phyloP scores from a whole-genome alignment of 2,888 invertebrate species.

The Aphelenchoides bicaudatus region DNA sequence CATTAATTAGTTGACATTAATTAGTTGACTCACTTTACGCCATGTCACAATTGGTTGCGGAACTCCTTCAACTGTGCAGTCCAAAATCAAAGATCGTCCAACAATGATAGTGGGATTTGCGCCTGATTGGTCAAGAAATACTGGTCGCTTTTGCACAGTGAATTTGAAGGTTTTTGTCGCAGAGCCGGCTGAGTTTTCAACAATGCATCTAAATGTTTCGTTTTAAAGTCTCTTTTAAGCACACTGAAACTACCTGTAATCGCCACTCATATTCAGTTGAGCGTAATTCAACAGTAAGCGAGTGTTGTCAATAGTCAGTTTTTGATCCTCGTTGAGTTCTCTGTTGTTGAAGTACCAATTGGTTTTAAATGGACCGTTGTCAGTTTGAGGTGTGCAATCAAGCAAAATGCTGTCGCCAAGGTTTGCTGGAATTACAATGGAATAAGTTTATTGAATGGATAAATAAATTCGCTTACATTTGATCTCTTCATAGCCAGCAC shows the following conservation, averaged over 20 bases:
- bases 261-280: constrained; percentile 65
- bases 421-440: too few species aligned
- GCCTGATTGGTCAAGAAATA: constrained; percentile 54
- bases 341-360: constrained; percentile 6
- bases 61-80: constrained; percentile 65
- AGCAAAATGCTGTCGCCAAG: constrained; percentile 60
- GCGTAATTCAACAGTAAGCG: constrained; percentile 48
- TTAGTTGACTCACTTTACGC: constrained; percentile 62
- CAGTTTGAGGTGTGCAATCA: constrained; percentile 55
- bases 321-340: constrained; percentile 14
- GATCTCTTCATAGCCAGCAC: constrained; percentile 30
- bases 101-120: constrained; percentile 61
- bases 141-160: constrained; percentile 63
- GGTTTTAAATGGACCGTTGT: constrained; percentile 12
- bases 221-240: too few species aligned
- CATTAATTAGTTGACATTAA: too few species aligned
- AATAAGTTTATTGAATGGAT: too few species aligned
- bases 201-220: constrained; percentile 66
- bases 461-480: too few species aligned
- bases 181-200: constrained; percentile 66
- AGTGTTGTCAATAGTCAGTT: constrained; percentile 28
- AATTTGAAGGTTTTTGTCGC: constrained; percentile 65
- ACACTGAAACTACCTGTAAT: too few species aligned
- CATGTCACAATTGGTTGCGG: constrained; percentile 66
- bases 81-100: constrained; percentile 66